Evolutionary conservation across 92 coral and sea anemone species (phyloP).

Genomic region (Umimayanthus kanabou): DNA sequence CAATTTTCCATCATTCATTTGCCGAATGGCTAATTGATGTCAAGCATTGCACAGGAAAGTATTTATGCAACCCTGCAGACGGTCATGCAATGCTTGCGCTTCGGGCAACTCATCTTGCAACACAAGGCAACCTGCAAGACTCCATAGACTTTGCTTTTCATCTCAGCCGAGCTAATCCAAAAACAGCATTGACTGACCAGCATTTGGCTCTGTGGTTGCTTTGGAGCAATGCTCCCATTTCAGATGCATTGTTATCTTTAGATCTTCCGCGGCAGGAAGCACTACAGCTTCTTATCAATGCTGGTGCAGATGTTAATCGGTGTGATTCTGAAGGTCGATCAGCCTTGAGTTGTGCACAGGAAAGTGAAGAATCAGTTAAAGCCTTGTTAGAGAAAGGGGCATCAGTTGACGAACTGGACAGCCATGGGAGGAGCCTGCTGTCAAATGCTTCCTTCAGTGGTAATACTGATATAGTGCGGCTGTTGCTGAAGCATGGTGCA

Average conservation of each 20-base stretch:
- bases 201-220: constrained; percentile 91
- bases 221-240: constrained; percentile 87
- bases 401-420: constrained; percentile 82
- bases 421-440: constrained; percentile 84
- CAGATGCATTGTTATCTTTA: constrained; percentile 67
- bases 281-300: constrained; percentile 71
- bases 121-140: constrained; percentile 70
- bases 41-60: constrained; percentile 93
- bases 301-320: constrained; percentile 70
- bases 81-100: constrained; percentile 99
- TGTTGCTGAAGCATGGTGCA: constrained; percentile 94
- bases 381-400: constrained; percentile 73
- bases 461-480: constrained; percentile 73
- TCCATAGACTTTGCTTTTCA: constrained; percentile 88
- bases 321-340: constrained; percentile 51
- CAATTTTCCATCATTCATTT: constrained; percentile 92
- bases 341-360: constrained; percentile 60
- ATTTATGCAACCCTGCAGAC: constrained; percentile 82
- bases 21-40: constrained; percentile 97
- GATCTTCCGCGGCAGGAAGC: constrained; percentile 79
- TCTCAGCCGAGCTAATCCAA: constrained; percentile 85
- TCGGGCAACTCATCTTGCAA: constrained; percentile 82
- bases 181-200: constrained; percentile 71
- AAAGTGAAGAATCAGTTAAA: constrained; percentile 73
- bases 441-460: constrained; percentile 95